phyloP scores from a whole-genome alignment of 1,140 invertebrate species.

The Aporrectodea caliginosa region DNA sequence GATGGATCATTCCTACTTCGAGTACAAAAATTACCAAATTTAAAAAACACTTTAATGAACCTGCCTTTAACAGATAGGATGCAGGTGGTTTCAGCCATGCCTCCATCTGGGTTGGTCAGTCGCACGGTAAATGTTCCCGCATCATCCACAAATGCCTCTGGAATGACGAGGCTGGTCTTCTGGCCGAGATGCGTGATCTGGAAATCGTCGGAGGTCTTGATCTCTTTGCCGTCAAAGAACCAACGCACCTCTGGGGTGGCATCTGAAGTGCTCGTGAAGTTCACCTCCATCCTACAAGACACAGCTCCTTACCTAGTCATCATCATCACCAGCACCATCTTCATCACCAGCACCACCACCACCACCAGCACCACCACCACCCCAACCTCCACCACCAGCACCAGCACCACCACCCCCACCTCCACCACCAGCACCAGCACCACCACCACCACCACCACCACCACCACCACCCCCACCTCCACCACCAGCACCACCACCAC shows the following conservation, averaged over 20 bases:
- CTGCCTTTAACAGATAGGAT: background rate
- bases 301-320: no score
- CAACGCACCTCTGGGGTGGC: conserved; percentile 57
- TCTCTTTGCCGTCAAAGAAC: conserved; percentile 54
- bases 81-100: conserved; percentile 32
- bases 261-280: conserved; percentile 35
- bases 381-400: no score
- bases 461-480: no score
- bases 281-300: background rate
- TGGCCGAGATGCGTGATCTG: conserved; percentile 53
- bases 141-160: conserved; percentile 57
- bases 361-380: no score
- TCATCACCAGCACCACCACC: no score
- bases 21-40: background rate
- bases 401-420: no score
- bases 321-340: no score
- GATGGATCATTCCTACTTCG: no score
- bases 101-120: conserved; percentile 51
- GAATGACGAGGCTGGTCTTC: conserved; percentile 53
- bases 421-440: no score
- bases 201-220: conserved; percentile 54
- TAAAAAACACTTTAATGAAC: background rate
- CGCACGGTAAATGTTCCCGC: conserved; percentile 64
- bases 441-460: no score
- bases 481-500: no score